A percentile compares a stretch with the other conserved stretches of the same genome.
Conservation (phyloP, 2,797 vertebrate species). For the Urocyon cinereoargenteus region DNA sequence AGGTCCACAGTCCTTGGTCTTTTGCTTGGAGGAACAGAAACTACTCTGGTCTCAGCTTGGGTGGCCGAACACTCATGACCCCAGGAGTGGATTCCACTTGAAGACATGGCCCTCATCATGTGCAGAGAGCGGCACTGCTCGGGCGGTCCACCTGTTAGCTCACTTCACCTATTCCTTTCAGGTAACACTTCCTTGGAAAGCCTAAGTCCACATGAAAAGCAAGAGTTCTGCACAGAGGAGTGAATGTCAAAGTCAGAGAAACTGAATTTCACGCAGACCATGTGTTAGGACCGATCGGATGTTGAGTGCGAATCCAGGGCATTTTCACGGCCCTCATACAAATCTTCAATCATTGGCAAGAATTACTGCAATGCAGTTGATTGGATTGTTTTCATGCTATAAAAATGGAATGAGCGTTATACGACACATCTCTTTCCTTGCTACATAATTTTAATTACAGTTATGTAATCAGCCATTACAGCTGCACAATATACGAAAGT, state of each 20-base stretch:
- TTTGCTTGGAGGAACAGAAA: constrained; percentile 96
- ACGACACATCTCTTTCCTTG: constrained; percentile 85
- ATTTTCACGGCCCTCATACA: constrained; percentile 79
- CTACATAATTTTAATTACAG: constrained; percentile 86
- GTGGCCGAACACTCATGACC: constrained; percentile 89
- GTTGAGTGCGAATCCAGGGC: constrained; percentile 79
- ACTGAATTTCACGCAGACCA: constrained; percentile 83
- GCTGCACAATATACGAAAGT: constrained; percentile 84
- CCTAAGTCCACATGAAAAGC: constrained; percentile 91
- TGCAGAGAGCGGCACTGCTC: constrained; percentile 86
- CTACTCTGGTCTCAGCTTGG: constrained; percentile 94
- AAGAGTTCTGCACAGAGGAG: constrained; percentile 82
- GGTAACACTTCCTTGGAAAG: constrained; percentile 91
- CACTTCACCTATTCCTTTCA: constrained; percentile 88
- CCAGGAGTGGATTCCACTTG: constrained; percentile 93
- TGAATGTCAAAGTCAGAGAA: constrained; percentile 85
- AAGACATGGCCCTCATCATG: constrained; percentile 91
- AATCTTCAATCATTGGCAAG: constrained; percentile 85
- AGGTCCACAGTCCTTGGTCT: constrained; percentile 91
- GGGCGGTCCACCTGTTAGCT: constrained; percentile 85
- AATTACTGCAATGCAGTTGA: constrained; percentile 84
- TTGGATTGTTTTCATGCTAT: constrained; percentile 81
- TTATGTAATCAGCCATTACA: constrained; percentile 84
- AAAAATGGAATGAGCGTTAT: constrained; percentile 84
- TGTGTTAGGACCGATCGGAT: constrained; percentile 79